Base-by-base conservation (phyloP, 2,113 vertebrate species). In the Stictonetta naevosa region DNA sequence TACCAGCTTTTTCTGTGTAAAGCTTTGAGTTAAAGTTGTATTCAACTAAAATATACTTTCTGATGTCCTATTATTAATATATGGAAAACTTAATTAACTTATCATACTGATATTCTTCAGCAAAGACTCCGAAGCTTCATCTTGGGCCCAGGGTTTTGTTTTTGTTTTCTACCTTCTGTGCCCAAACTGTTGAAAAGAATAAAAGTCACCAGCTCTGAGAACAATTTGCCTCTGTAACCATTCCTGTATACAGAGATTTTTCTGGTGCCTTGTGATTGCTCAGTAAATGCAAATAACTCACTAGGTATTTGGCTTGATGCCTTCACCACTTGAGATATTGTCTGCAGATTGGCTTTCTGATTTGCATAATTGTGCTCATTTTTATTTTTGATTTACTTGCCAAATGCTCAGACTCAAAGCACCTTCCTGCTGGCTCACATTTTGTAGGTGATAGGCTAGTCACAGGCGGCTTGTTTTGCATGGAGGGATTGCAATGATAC, bases 321-420 rank as follows among this genome's bases (percentile, higher is more conserved):
- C 71, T 81, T 81, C 60, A 23, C 18, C 38, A 31, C 88, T 90
- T 75, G 34, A 59, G 60, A 90, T 85, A 63, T 10, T 44, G n/a
- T 58, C 42, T 87, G 84, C 66, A 75, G 78, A 36, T n/a, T 52
- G 31, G 12, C 21, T 75, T 92, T 82, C 62, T 85, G 46, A 88
- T 82, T 75, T 87, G 69, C 56, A 78, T 86, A 83, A 91, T 84
- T 74, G 81, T 26, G 38, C 18, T 91, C 5, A 42, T 77, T 94
- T 87, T 95, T 77, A 69, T 60, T 84, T 40, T 86, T 38, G 19
- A 16, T 86, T 89, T 81, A 78, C 34, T 93, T 84, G 60, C 77
- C 81, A 94, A 86, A 77, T 74, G 62, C 71, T 74, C 36, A 53
- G 86, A 78, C 29, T 75, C 59, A 28, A 75, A 80, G 50, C 76